Percentiles rank a stretch among this genome's conserved stretches.
phyloP scores from a whole-genome alignment of 2,113 vertebrate species.

The Scomber japonicus region DNA sequence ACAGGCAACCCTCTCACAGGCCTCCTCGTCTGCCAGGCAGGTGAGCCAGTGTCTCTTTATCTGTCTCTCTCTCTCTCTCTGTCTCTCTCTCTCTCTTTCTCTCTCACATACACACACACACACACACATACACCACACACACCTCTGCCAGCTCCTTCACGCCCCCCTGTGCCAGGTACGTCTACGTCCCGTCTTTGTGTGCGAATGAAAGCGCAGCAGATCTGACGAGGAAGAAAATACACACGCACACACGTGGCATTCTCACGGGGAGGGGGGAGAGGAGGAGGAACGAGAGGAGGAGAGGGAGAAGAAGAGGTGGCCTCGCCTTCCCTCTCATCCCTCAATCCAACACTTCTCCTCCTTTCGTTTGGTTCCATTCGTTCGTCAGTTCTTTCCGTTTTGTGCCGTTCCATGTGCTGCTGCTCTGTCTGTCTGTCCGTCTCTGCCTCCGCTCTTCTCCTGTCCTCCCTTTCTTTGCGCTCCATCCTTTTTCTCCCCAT shows the following conservation, averaged over 20 bases:
- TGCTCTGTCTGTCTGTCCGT: slow-evolving; percentile 37
- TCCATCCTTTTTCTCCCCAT: slow-evolving; percentile 77
- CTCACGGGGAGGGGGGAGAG: slow-evolving; percentile 63
- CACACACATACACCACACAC: slow-evolving; percentile 59
- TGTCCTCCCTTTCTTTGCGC: slow-evolving; percentile 77
- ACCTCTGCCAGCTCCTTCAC: slow-evolving; percentile 79
- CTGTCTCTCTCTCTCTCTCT: slow-evolving; percentile 34
- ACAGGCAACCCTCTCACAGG: slow-evolving; percentile 59
- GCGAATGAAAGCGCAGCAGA: slow-evolving; percentile 75
- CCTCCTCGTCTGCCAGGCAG: slow-evolving; percentile 70
- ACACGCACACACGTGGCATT: slow-evolving; percentile 45
- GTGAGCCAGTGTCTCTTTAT: slow-evolving; percentile 73
- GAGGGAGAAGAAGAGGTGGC: slow-evolving; percentile 71
- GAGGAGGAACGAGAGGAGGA: slow-evolving; percentile 57
- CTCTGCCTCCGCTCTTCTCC: slow-evolving; percentile 61
- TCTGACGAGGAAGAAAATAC: slow-evolving; percentile 80
- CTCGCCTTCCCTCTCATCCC: slow-evolving; percentile 78
- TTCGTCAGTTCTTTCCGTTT: slow-evolving; percentile 79
- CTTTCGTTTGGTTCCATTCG: slow-evolving; percentile 81
- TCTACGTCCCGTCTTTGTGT: slow-evolving; percentile 75
- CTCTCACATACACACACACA: slow-evolving; percentile 7
- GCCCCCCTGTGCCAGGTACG: slow-evolving; percentile 76
- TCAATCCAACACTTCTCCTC: slow-evolving; percentile 81
- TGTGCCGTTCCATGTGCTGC: slow-evolving; percentile 72
- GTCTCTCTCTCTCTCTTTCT: slow-evolving; percentile 20